Evolutionary conservation across 2,888 invertebrate genomes (phyloP), one percentile per base, ranked within the genome.

Genomic region (Microctonus hyperodae): DNA sequence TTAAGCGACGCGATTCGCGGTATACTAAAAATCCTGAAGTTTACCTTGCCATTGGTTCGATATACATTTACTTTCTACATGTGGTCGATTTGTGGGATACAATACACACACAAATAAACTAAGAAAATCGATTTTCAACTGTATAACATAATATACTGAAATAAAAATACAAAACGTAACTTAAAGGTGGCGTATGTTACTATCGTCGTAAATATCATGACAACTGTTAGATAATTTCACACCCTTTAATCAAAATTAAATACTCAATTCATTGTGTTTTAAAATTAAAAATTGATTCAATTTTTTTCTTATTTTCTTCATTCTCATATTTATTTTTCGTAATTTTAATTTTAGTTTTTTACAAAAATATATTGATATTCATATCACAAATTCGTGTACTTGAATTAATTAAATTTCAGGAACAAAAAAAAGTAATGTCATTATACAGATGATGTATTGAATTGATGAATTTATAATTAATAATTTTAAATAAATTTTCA

Each of bases 81-180:
- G 75, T 73, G 72, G 73, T 75, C 72, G 74, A 75, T 71, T 75
- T 48, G 28, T 37, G 35, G 28, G 20, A 37, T 23, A 72, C 75
- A 76, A 72, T 72, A 74, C 73, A 76, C 72, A 76, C 76, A 78
- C 53, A 20, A 25, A 56, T 35, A 57, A n/a, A 23, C 22, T 37
- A 71, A 71, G 73, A 74, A 75, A 79, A 80, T 80, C 80, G 80
- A 80, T 80, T n/a, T n/a, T 70, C 75, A 75, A 77, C 77, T 28
- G 50, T 50, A 53, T 37, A 11, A 16, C 10, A 53, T 55, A 23
- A 2, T 28, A 55, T 3, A 25, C 10, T 2, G 13, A 25, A 59
- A 44, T 7, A 25, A 22, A 53, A 55, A 63, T 48, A 33, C 6
- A 60, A n/a, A n/a, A 50, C 28, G 16, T 33, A 33, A 51, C 13